A percentile compares a stretch with the other conserved stretches of the same genome.
These are phyloP conservation scores for Saturnia japonica DNA, from an alignment of 2,888 invertebrate species.

Conservation along the genomic window DNA sequence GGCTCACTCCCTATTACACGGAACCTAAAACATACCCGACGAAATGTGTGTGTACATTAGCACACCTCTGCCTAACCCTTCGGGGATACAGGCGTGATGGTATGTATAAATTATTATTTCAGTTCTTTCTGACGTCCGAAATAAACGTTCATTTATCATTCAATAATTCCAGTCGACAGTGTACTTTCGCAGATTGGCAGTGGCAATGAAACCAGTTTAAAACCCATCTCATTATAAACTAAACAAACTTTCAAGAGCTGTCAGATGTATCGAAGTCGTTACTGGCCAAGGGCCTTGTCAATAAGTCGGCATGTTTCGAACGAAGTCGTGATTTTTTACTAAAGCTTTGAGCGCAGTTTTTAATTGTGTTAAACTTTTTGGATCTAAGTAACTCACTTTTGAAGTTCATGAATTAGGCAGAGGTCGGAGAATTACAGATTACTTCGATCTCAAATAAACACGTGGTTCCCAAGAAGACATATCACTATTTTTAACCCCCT, in stretches of 20 bases:
- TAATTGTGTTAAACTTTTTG: not conserved
- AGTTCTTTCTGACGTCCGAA: not conserved
- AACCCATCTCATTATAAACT: slow-evolving; percentile 9
- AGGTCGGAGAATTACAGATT: no score
- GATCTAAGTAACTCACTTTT: not conserved
- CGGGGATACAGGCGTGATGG: no score
- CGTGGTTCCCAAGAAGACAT: no score
- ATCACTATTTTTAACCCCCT: no score
- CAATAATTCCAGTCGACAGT: not conserved
- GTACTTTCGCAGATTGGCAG: not conserved
- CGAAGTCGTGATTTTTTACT: not conserved
- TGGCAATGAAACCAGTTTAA: not conserved
- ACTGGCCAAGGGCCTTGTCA: slow-evolving; percentile 4
- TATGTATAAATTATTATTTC: not conserved
- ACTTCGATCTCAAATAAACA: no score
- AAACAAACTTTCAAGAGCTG: not conserved
- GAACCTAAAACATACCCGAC: no score
- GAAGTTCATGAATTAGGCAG: not conserved
- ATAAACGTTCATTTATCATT: not conserved
- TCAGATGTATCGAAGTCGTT: slow-evolving; percentile 4
- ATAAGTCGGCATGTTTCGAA: not conserved
- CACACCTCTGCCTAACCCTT: no score
- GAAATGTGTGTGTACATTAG: no score
- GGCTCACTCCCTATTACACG: no score
- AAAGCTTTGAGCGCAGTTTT: not conserved